Base-by-base conservation (phyloP, 1,140 invertebrate species). In the Caerostris darwini region DNA sequence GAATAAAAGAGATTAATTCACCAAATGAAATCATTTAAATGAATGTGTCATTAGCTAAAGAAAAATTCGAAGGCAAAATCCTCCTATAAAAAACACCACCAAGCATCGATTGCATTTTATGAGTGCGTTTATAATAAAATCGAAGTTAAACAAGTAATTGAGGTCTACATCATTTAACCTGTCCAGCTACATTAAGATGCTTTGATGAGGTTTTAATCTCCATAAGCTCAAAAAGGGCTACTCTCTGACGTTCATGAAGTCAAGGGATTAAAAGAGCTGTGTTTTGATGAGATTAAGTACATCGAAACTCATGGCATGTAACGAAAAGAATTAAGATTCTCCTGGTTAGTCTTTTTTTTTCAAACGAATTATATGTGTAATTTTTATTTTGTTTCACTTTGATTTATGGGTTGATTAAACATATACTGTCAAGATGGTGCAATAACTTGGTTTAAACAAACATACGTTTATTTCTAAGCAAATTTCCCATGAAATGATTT, bases 161-260 rank as follows among this genome's bases (percentile, higher is more conserved):
- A 59, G 59, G 56, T 19, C 56, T 54, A 53, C 90, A 83, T 85
- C 90, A 92, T 92, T 92, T 92, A 92, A 92, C 90, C 90, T 77
- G 90, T 92, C 90, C 53, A n/a, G 7, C 64, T 17, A 54, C 59
- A 83, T 92, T 92, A 83, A 57, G 59, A 34, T 92, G 50, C 34
- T 64, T 58, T 83, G 81, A 92, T 83, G 90, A 92, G 17, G 58
- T 92, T 92, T 92, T 92, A 92, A 92, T 92, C 90, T 58, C 34
- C 58, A 3, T 90, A 90, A 90, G 71, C 89, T 81, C 19, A 8
- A 54, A 53, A 83, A 83, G 58, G 81, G 90, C 58, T 92, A 92
- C 67, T 83, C 64, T 69, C 14, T 59, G 77, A 61, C 81, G 71
- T 64, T 92, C 56, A 59, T 92, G 69, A 83, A 92, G 77, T 58